Base-by-base conservation (phyloP, 2,888 invertebrate genomes). In the Sthenelais limicola region DNA sequence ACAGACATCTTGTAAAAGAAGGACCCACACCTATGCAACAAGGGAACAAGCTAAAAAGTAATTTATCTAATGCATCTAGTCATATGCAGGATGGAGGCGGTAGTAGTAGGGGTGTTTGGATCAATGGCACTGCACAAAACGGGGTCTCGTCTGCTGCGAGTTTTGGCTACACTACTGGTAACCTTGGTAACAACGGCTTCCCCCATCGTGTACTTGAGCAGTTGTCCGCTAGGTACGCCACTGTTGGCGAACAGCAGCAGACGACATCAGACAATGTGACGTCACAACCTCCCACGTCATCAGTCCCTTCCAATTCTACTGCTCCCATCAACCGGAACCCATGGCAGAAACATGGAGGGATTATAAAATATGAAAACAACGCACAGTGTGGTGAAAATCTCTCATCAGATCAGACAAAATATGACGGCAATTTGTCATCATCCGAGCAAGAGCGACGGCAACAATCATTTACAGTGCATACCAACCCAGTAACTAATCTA, bases 1-100 rank as follows among this genome's bases (percentile, higher is more conserved):
- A 56, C 56, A 15, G 56, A 15, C 56, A 56, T 35, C 56, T 56
- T 32, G 56, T 56, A 35, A 56, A n/a, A n/a, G n/a, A n/a, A n/a
- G n/a, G n/a, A n/a, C n/a, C n/a, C n/a, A n/a, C n/a, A n/a, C n/a
- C n/a, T n/a, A n/a, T n/a, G n/a, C n/a, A n/a, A n/a, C n/a, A n/a
- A n/a, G n/a, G n/a, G n/a, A n/a, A n/a, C n/a, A n/a, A n/a, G n/a
- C n/a, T n/a, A n/a, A n/a, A n/a, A n/a, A n/a, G n/a, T n/a, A n/a
- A n/a, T n/a, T n/a, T n/a, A n/a, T n/a, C n/a, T n/a, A n/a, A n/a
- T n/a, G n/a, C n/a, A n/a, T n/a, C n/a, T n/a, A n/a, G n/a, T n/a
- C n/a, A n/a, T n/a, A n/a, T n/a, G n/a, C n/a, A n/a, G n/a, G n/a
- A n/a, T n/a, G n/a, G n/a, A n/a, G n/a, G n/a, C n/a, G n/a, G n/a